These are phyloP conservation scores for Podilymbus podiceps DNA, from an alignment of 2,113 vertebrate genomes.

Conservation along the genomic window DNA sequence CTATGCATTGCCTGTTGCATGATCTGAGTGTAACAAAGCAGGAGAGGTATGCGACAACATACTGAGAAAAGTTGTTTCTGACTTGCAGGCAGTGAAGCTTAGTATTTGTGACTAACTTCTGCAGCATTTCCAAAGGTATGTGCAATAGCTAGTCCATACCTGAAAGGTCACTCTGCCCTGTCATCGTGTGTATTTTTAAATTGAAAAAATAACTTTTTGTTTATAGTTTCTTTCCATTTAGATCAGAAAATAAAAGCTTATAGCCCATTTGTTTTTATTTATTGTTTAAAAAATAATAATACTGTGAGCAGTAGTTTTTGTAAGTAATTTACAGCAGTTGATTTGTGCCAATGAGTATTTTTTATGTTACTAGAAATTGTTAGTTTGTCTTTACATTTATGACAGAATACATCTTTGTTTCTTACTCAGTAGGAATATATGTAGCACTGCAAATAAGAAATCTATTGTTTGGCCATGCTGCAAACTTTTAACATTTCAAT, in stretches of 20 bases:
- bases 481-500: not conserved
- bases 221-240: not conserved
- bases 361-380: not conserved
- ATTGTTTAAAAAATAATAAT: not conserved
- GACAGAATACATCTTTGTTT: not conserved
- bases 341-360: not conserved
- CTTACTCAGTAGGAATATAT: not conserved
- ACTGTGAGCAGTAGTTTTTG: not conserved
- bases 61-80: not conserved
- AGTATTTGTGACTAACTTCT: not conserved
- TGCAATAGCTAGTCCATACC: not conserved
- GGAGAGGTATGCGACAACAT: not conserved
- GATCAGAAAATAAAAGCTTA: not conserved
- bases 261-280: not conserved
- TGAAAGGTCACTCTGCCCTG: not conserved
- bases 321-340: not conserved
- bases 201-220: not conserved
- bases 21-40: rapidly evolving
- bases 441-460: not conserved
- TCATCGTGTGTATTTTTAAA: not conserved
- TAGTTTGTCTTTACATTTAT: not conserved
- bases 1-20: not conserved
- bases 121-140: not conserved
- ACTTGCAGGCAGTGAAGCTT: not conserved
- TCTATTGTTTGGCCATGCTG: not conserved